phyloP scores from a whole-genome alignment of 2,113 vertebrate species.

The Calidris pygmaea region DNA sequence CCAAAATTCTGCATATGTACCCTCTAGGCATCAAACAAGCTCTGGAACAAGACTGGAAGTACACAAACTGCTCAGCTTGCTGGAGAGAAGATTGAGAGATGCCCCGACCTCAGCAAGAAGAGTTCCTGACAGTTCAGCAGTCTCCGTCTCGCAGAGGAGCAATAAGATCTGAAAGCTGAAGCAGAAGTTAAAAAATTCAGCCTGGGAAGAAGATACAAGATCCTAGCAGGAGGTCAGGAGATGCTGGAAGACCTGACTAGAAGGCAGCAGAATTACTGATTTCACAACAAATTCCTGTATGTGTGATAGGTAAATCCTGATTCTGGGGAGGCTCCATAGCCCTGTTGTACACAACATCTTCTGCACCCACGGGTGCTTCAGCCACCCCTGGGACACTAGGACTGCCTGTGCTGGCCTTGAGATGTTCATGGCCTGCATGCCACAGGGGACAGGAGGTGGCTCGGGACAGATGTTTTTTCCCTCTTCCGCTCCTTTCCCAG shows the following conservation, averaged over 20 bases:
- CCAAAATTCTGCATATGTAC: neutral
- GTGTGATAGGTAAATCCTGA: neutral
- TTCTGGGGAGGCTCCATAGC: neutral
- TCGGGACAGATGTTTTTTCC: neutral
- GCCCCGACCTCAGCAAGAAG: neutral
- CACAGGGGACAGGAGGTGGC: neutral
- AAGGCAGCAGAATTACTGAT: neutral
- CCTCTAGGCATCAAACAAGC: neutral
- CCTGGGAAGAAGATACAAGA: neutral
- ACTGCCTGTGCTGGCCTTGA: accelerated
- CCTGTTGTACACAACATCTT: neutral
- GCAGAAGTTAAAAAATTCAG: neutral
- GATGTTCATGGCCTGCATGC: neutral
- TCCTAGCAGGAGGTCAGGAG: neutral
- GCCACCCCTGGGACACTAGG: neutral
- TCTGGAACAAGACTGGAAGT: neutral
- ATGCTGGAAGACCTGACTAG: neutral
- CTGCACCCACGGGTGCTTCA: neutral
- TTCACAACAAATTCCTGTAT: neutral
- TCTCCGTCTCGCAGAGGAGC: neutral
- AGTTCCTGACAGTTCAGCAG: neutral
- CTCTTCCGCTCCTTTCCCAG: neutral
- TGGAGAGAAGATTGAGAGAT: neutral
- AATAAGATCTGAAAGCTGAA: neutral
- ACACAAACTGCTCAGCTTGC: neutral